phyloP scores from a whole-genome alignment of 2,888 invertebrate genomes.

The Uloborus plumipes region DNA sequence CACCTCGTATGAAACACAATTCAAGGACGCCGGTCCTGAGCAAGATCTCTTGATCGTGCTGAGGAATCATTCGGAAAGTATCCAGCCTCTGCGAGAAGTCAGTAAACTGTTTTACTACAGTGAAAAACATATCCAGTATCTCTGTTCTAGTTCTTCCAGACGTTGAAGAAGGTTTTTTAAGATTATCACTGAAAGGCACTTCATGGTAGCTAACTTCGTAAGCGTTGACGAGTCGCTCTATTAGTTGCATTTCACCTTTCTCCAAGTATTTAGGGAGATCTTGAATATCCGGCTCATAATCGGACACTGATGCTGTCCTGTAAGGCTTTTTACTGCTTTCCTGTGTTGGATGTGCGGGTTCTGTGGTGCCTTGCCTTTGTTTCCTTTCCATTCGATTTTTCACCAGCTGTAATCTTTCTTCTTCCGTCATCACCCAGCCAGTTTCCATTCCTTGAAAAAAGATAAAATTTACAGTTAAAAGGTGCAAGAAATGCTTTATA shows the following conservation, averaged over 20 bases:
- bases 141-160: conserved; percentile 65
- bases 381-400: conserved; percentile 68
- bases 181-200: conserved; percentile 66
- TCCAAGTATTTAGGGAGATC: conserved; percentile 51
- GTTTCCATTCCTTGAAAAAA: conserved; percentile 69
- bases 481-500: no score
- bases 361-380: conserved; percentile 65
- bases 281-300: conserved; percentile 64
- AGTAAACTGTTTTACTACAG: conserved; percentile 69
- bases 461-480: no score
- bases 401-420: conserved; percentile 69
- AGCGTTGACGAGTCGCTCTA: conserved; percentile 68
- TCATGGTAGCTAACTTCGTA: conserved; percentile 68
- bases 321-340: conserved; percentile 35
- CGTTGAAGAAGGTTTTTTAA: conserved; percentile 19
- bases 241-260: conserved; percentile 64
- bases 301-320: conserved; percentile 28
- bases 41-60: conserved; percentile 69
- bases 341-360: conserved; percentile 39
- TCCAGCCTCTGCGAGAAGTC: conserved; percentile 69
- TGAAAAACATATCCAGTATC: conserved; percentile 70
- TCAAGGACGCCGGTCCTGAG: conserved; percentile 72
- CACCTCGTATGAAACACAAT: conserved; percentile 72
- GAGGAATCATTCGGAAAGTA: conserved; percentile 67
- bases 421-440: conserved; percentile 72